phyloP scores from a whole-genome alignment of 2,888 invertebrate species.

The Timandra comae region DNA sequence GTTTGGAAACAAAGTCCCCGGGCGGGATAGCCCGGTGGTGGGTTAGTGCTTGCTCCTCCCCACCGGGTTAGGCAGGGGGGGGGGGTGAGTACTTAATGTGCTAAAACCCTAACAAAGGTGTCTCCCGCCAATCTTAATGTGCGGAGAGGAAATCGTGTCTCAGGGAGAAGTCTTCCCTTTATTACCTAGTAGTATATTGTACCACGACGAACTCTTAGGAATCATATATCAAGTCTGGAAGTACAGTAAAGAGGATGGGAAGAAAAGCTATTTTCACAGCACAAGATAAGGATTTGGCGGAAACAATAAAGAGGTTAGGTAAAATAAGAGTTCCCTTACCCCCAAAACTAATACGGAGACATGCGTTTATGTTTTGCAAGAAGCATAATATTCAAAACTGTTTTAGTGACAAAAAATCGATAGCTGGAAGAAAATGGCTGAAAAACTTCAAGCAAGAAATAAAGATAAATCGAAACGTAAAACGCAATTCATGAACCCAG shows the following conservation, averaged over 20 bases:
- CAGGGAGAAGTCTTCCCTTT: no score
- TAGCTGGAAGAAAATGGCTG: conserved; percentile 5
- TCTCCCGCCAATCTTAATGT: no score
- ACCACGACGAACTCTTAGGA: no score
- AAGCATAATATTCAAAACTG: conserved; percentile 8
- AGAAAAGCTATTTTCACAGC: conserved; percentile 6
- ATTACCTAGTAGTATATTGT: no score
- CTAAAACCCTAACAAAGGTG: no score
- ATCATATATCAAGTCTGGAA: conserved; percentile 6
- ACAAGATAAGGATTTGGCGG: conserved; percentile 5
- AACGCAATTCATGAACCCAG: conserved; percentile 7
- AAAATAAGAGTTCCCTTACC: conserved; percentile 5
- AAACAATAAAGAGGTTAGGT: conserved; percentile 5
- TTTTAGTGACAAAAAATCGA: conserved; percentile 4
- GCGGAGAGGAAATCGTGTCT: no score
- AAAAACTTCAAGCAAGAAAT: conserved; percentile 4
- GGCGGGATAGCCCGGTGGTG: no score
- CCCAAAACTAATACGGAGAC: conserved; percentile 4
- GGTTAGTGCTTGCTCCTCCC: no score
- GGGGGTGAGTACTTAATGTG: no score
- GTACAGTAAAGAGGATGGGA: conserved; percentile 6
- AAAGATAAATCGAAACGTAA: conserved; percentile 4
- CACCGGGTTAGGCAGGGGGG: no score
- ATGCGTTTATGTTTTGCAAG: conserved; percentile 12
- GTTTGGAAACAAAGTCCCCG: no score